These are phyloP conservation scores for Peromyscus polionotus DNA, from an alignment of 2,113 vertebrate species.

Conservation along the genomic window DNA sequence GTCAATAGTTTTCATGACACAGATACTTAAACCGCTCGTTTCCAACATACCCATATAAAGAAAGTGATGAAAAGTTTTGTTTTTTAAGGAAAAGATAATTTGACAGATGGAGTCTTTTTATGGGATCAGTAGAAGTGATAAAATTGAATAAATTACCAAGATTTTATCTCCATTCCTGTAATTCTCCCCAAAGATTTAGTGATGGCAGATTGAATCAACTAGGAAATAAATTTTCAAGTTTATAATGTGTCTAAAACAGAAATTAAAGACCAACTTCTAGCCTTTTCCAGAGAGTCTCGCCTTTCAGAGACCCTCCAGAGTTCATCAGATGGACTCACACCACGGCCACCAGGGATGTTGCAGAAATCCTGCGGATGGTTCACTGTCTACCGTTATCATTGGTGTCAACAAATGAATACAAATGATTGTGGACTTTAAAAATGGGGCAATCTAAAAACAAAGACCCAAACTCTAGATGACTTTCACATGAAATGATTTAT, in stretches of 20 bases:
- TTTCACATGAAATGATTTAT: conserved; percentile 46
- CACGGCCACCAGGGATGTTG: not conserved
- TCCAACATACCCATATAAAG: conserved; percentile 78
- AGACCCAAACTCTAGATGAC: not conserved
- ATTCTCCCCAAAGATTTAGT: conserved; percentile 81
- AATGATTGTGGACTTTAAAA: conserved; percentile 41
- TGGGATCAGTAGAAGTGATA: conserved; percentile 83
- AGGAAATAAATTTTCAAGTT: conserved; percentile 83
- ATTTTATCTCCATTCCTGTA: conserved; percentile 83
- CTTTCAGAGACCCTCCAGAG: conserved; percentile 59
- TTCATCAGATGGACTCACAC: not conserved
- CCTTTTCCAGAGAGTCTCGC: conserved; percentile 53
- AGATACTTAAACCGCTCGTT: conserved; percentile 80
- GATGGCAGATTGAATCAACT: conserved; percentile 83
- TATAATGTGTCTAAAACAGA: conserved; percentile 79
- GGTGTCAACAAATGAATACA: conserved; percentile 18
- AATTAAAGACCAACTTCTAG: conserved; percentile 75
- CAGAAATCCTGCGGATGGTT: not conserved
- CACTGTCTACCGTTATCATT: not conserved
- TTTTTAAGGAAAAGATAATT: conserved; percentile 81
- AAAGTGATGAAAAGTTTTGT: conserved; percentile 80
- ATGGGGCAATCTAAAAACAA: conserved; percentile 28
- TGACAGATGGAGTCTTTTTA: conserved; percentile 85
- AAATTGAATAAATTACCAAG: conserved; percentile 85
- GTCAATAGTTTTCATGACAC: conserved; percentile 83